Evolutionary conservation across 2,113 vertebrate species (phyloP).

Genomic region (Tragelaphus scriptus): DNA sequence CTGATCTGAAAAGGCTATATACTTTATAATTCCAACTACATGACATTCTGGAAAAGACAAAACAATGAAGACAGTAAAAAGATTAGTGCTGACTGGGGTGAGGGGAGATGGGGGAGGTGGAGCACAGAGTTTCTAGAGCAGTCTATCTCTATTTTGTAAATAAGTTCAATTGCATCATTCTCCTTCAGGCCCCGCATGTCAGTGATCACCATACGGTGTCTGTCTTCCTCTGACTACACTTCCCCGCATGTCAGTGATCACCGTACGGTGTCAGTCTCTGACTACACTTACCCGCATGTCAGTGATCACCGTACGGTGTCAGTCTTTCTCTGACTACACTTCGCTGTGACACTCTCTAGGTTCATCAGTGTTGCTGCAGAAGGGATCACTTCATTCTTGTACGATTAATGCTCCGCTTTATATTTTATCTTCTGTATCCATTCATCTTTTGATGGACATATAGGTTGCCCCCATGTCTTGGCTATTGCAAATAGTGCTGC

Average conservation of each 20-base stretch:
- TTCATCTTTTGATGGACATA: background rate
- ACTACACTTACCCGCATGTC: too few species aligned
- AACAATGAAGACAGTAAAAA: background rate
- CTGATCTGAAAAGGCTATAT: background rate
- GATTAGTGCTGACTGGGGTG: background rate
- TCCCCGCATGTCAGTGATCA: too few species aligned
- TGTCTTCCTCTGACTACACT: too few species aligned
- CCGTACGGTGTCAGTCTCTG: too few species aligned
- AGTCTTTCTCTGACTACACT: background rate
- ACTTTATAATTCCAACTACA: background rate
- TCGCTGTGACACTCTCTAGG: background rate
- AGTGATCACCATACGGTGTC: too few species aligned
- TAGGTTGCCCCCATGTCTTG: background rate
- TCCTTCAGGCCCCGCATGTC: background rate
- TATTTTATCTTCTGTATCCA: background rate
- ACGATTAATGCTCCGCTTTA: background rate
- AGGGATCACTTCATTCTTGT: background rate
- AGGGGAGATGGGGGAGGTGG: background rate
- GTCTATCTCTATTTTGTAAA: accelerated
- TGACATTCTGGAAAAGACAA: background rate
- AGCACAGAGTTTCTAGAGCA: background rate
- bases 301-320: too few species aligned
- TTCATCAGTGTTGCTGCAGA: background rate
- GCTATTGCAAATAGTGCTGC: background rate
- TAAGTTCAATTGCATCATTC: background rate